Conservation (phyloP, 2,797 vertebrate species). For the Peromyscus eremicus region DNA sequence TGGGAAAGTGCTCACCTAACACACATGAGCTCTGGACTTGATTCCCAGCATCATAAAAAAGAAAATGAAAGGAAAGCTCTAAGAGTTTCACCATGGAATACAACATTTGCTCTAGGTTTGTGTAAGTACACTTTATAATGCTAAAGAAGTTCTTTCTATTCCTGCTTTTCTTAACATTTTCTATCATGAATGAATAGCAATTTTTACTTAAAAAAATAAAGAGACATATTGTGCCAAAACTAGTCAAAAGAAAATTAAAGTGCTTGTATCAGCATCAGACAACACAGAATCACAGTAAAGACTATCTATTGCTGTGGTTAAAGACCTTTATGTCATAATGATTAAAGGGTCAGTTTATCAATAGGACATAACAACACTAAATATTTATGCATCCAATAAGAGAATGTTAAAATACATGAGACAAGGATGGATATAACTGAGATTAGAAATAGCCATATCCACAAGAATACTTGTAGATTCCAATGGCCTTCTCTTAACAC, state of each 20-base stretch:
- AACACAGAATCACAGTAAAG: slow-evolving; percentile 54
- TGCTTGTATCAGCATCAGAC: slow-evolving; percentile 16
- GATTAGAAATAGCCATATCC: slow-evolving; percentile 40
- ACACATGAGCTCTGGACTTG: background rate
- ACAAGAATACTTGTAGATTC: background rate
- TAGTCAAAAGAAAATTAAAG: slow-evolving; percentile 27
- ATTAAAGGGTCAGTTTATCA: slow-evolving; percentile 50
- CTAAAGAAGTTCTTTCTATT: background rate
- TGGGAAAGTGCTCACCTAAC: background rate
- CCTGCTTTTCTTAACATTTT: slow-evolving; percentile 30
- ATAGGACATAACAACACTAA: slow-evolving; percentile 50
- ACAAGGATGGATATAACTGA: slow-evolving; percentile 15
- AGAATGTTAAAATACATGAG: slow-evolving; percentile 54
- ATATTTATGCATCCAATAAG: slow-evolving; percentile 47
- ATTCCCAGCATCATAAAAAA: background rate
- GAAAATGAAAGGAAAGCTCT: background rate
- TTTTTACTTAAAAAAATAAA: slow-evolving; percentile 42
- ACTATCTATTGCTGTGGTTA: background rate
- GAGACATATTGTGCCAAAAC: background rate
- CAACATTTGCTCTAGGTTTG: slow-evolving; percentile 5
- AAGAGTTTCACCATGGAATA: background rate
- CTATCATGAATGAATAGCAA: slow-evolving; percentile 12
- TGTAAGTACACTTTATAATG: background rate
- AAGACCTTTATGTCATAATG: slow-evolving; percentile 33
- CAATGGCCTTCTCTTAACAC: background rate